A percentile compares a stretch with the other conserved stretches of the same genome.
phyloP scores from a whole-genome alignment of 2,797 vertebrate species.

The Neomorphus geoffroyi region DNA sequence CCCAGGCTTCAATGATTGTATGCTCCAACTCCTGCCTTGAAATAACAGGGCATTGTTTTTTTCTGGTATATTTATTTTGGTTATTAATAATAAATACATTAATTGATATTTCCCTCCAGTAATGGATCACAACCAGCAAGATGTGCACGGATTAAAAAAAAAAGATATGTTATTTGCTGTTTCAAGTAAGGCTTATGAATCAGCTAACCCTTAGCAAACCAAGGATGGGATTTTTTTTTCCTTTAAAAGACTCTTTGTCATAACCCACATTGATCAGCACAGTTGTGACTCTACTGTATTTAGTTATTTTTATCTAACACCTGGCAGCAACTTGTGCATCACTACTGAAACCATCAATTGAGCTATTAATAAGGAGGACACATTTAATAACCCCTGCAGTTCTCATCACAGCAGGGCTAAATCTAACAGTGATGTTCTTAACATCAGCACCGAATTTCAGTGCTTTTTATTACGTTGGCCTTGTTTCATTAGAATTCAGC shows the following conservation, averaged over 20 bases:
- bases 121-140: neutral
- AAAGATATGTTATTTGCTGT: neutral
- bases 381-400: constrained; percentile 26
- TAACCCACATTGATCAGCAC: constrained; percentile 27
- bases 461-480: neutral
- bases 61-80: neutral
- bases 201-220: neutral
- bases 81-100: neutral
- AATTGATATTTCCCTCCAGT: neutral
- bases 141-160: neutral
- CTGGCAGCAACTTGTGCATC: constrained; percentile 45
- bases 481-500: constrained; percentile 15
- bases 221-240: neutral
- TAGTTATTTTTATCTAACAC: constrained; percentile 47
- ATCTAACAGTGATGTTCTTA: neutral
- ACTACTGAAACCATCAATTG: constrained; percentile 38
- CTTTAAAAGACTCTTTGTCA: constrained; percentile 2
- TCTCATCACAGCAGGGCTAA: constrained; percentile 12
- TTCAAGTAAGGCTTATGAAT: neutral
- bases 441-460: neutral
- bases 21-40: neutral
- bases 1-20: neutral
- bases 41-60: neutral
- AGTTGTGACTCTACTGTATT: constrained; percentile 29
- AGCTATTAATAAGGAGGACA: constrained; percentile 50